Base-by-base conservation (phyloP, 2,888 invertebrate species). In the Tetranychus truncatus region DNA sequence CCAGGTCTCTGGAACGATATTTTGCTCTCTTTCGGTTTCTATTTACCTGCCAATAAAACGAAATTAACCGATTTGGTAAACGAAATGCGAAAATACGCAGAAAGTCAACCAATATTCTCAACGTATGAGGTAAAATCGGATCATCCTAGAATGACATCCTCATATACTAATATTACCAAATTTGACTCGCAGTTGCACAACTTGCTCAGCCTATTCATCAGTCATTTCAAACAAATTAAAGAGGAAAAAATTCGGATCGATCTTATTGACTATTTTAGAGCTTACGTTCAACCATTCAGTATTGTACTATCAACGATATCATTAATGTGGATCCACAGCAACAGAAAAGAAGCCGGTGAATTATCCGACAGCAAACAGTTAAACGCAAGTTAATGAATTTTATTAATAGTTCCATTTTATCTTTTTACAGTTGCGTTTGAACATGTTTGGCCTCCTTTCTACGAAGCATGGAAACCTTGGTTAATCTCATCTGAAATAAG, bases 1-100 rank as follows among this genome's bases (percentile, higher is more conserved):
- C 77, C 77, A 9, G 45, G 21, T 55, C 66, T 77, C n/a, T 77
- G 77, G 77, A 77, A 75, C 55, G 75, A 75, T 46, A 71, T 77
- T 6, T 66, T 77, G 9, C 46, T 76, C 11, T 76, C 77, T 15
- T 77, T 77, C 66, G 77, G 77, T 24, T 75, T 77, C 67, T 77
- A 74, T 55, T 71, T 75, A 18, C 46, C 45, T 18, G 18, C 73
- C 45, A 55, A 72, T 45, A 46, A 74, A 24, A 71, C 72, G 0
- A 71, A 74, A 66, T 65, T 66, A 21, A 20, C n/a, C 5, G 73
- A 69, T 34, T 66, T 77, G 21, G 72, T 74, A 18, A 34, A 20
- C 11, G 77, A 77, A 46, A 34, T 77, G 11, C 65, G 73, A 24
- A 75, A 74, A 21, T 77, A 77, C 24, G 73, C 75, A 15, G 44